These are phyloP conservation scores for Siphonodentalium dalli DNA, from an alignment of 2,888 invertebrate species.

Conservation along the genomic window DNA sequence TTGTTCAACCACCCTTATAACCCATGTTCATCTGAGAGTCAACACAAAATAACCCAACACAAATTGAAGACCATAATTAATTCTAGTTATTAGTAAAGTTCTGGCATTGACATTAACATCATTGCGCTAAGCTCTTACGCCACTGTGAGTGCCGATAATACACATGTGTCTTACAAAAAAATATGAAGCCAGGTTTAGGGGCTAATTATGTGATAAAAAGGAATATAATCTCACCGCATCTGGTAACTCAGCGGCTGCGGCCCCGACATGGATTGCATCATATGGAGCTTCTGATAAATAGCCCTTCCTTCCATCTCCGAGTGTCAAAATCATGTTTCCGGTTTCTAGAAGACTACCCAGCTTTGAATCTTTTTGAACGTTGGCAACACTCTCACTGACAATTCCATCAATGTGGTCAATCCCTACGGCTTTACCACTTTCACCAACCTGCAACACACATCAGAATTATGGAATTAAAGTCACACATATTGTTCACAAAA, in stretches of 20 bases:
- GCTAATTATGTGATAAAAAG: no score
- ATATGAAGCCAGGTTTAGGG: no score
- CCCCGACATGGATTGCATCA: slow-evolving; percentile 67
- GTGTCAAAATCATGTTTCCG: slow-evolving; percentile 54
- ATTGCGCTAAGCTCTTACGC: no score
- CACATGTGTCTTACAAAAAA: no score
- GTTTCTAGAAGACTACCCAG: slow-evolving; percentile 44
- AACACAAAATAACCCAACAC: no score
- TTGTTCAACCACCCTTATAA: no score
- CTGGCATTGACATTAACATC: no score
- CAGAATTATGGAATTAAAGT: background rate
- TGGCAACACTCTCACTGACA: slow-evolving; percentile 73
- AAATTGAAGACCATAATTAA: no score
- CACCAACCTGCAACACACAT: slow-evolving; percentile 56
- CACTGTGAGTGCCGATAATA: no score
- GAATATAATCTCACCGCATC: slow-evolving; percentile 61
- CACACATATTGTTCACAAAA: background rate
- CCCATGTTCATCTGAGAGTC: no score
- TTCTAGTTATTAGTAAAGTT: no score
- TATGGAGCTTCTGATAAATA: slow-evolving; percentile 58
- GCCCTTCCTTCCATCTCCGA: slow-evolving; percentile 65
- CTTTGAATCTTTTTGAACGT: slow-evolving; percentile 70
- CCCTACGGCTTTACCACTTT: slow-evolving; percentile 62
- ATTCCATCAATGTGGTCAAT: slow-evolving; percentile 65
- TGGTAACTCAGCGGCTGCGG: slow-evolving; percentile 65